Percentiles rank a stretch among this genome's conserved stretches.
Conservation (phyloP, 2,888 invertebrate genomes). For the Chymomyza fuscimana region DNA sequence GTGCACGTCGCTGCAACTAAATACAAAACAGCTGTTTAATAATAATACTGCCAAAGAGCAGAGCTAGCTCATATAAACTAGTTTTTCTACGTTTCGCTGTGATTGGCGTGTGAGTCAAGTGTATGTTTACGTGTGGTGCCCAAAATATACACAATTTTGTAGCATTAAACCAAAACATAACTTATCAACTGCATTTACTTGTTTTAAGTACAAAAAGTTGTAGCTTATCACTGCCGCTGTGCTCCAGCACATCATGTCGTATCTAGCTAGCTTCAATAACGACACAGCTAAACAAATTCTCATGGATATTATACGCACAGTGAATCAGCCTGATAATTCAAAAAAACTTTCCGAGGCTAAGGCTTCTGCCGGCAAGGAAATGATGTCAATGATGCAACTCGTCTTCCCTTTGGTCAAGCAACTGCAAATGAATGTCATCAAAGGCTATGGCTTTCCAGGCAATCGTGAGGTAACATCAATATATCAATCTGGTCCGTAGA, state of each 20-base stretch:
- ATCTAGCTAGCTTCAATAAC: conserved; percentile 79
- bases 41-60: background rate
- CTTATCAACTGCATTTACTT: background rate
- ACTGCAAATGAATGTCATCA: conserved; percentile 93
- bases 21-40: conserved; percentile 37
- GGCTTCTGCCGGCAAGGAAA: conserved; percentile 94
- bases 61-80: background rate
- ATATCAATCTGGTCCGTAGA: too few relatives aligned
- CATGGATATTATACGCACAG: conserved; percentile 85
- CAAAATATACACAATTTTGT: background rate
- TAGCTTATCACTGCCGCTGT: background rate
- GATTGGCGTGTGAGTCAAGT: conserved; percentile 23
- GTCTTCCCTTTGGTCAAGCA: conserved; percentile 94
- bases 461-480: conserved; percentile 89
- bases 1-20: conserved; percentile 7
- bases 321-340: conserved; percentile 87
- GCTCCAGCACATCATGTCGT: conserved; percentile 68
- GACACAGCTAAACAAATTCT: conserved; percentile 83
- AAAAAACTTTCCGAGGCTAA: conserved; percentile 91
- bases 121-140: too few relatives aligned
- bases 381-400: conserved; percentile 95
- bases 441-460: conserved; percentile 90
- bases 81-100: conserved; percentile 13
- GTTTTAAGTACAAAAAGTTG: background rate
- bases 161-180: background rate